phyloP scores from a whole-genome alignment of 2,888 invertebrate genomes.

The Diaperis boleti region DNA sequence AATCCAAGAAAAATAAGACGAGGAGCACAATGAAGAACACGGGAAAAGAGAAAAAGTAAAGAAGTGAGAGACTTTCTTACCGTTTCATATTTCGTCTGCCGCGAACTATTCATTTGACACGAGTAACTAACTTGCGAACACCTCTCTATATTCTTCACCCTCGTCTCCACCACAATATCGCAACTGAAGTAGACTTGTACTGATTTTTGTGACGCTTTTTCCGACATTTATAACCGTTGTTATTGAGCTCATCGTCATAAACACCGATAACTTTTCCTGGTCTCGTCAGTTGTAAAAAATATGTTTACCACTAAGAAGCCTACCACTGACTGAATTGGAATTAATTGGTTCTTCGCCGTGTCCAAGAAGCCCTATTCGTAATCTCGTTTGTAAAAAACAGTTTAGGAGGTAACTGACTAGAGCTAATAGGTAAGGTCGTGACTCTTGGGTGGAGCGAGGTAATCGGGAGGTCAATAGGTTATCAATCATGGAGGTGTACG shows the following conservation, averaged over 20 bases:
- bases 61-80: conserved; percentile 15
- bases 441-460: no score
- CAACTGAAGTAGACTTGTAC: conserved; percentile 41
- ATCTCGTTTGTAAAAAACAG: no score
- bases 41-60: no score
- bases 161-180: conserved; percentile 38
- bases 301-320: conserved; percentile 9
- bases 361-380: no score
- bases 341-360: no score
- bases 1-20: no score
- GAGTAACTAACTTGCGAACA: conserved; percentile 50
- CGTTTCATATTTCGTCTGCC: conserved; percentile 24
- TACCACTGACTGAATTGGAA: no score
- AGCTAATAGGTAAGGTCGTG: no score
- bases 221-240: conserved; percentile 43
- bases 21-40: no score
- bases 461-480: no score
- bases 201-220: conserved; percentile 28
- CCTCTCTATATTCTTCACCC: conserved; percentile 18
- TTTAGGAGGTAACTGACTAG: no score
- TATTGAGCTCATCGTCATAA: conserved; percentile 31
- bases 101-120: conserved; percentile 44
- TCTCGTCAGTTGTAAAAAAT: conserved; percentile 21
- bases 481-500: no score
- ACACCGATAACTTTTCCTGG: conserved; percentile 41